These are phyloP conservation scores for Struthio camelus DNA, from an alignment of 2,113 vertebrate genomes.

Conservation along the genomic window DNA sequence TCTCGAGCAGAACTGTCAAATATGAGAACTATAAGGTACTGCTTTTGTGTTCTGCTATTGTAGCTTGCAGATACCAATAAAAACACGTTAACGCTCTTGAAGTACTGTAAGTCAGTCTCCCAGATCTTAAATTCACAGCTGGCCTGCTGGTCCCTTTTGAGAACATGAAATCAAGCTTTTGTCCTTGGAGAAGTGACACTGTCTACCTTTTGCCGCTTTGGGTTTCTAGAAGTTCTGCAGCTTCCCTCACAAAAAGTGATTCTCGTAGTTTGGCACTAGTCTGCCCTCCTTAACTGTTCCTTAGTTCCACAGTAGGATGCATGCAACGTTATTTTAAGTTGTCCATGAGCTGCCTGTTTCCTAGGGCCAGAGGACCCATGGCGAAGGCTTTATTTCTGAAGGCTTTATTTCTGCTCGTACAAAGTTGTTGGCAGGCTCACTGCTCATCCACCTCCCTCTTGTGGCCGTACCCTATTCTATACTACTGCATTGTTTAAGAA, in stretches of 20 bases:
- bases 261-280: background rate
- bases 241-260: background rate
- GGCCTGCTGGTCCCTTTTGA: background rate
- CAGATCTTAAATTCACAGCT: background rate
- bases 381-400: background rate
- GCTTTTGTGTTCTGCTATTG: background rate
- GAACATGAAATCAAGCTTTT: background rate
- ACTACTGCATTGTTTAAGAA: background rate
- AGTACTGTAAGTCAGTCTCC: background rate
- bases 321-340: background rate
- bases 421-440: background rate
- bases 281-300: background rate
- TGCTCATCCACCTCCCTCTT: background rate
- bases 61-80: background rate
- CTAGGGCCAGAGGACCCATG: background rate
- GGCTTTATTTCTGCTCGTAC: background rate
- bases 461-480: background rate
- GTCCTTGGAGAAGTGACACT: background rate
- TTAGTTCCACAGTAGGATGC: background rate
- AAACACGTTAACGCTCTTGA: background rate
- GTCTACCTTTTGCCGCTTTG: background rate
- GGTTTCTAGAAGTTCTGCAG: background rate
- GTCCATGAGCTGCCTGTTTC: background rate
- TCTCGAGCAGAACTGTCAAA: background rate
- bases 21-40: background rate